Conservation (phyloP, 2,797 vertebrate genomes). For the Pteropus rufus region DNA sequence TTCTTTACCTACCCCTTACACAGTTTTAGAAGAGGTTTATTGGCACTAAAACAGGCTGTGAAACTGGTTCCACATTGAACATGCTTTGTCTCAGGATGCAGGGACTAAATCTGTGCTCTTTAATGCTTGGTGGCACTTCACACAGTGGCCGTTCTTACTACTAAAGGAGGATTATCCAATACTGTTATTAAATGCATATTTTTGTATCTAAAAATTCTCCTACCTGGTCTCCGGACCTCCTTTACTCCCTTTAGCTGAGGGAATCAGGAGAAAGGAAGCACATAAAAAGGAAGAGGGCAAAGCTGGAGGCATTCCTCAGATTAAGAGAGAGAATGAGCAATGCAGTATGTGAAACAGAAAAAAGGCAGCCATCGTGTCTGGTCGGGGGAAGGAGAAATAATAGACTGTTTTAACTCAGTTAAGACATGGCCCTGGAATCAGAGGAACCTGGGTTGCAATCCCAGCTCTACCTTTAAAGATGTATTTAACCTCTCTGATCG, state of each 20-base stretch:
- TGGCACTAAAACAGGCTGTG: not conserved
- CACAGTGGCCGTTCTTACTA: not conserved
- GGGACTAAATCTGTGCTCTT: not conserved
- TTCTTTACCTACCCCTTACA: not conserved
- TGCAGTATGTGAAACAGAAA: not conserved
- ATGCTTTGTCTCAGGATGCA: not conserved
- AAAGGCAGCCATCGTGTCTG: not conserved
- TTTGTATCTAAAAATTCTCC: constrained; percentile 5
- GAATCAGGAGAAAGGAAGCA: not conserved
- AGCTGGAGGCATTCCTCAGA: not conserved
- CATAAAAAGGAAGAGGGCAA: not conserved
- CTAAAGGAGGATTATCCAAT: not conserved
- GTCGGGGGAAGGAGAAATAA: too few relatives aligned
- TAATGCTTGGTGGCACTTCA: not conserved
- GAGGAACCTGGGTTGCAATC: not conserved
- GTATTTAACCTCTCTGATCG: not conserved
- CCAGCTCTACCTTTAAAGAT: not conserved
- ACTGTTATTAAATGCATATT: not conserved
- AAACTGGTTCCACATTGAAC: not conserved
- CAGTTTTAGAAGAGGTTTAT: not conserved
- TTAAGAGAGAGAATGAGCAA: not conserved
- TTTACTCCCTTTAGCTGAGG: not conserved
- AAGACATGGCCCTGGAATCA: not conserved
- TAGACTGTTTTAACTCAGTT: not conserved
- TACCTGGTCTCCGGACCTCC: not conserved